Conservation (phyloP, 2,888 invertebrate species). For the Scaptomyza caliginosa region DNA sequence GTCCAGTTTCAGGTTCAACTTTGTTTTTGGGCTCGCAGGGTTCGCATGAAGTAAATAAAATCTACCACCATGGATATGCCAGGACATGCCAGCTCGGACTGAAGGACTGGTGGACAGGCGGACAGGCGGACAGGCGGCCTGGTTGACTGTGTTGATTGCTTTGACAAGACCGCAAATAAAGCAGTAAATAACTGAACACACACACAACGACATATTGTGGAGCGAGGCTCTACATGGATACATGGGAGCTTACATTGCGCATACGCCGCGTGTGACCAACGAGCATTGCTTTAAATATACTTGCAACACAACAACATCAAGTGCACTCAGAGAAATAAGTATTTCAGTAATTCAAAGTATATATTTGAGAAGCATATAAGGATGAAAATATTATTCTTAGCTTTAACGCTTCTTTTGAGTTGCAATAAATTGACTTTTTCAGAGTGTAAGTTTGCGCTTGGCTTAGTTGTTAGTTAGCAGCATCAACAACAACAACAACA, state of each 20-base stretch:
- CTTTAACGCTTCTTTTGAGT: too few species aligned
- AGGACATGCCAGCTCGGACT: slow-evolving; percentile 6
- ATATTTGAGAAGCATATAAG: too few species aligned
- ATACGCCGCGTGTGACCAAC: slow-evolving; percentile 53
- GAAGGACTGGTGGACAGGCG: slow-evolving; percentile 1
- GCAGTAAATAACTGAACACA: slow-evolving; percentile 60
- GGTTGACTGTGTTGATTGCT: slow-evolving; percentile 66
- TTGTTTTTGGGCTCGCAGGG: not conserved
- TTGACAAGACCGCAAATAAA: slow-evolving; percentile 75
- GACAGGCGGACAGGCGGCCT: not conserved
- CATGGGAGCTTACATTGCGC: slow-evolving; percentile 51
- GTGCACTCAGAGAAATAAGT: slow-evolving; percentile 5
- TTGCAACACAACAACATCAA: not conserved
- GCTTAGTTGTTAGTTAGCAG: not conserved
- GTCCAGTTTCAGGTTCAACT: slow-evolving; percentile 11
- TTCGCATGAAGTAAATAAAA: slow-evolving; percentile 61
- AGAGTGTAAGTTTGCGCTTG: not conserved
- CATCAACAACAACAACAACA: slow-evolving; percentile 1
- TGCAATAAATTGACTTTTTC: too few species aligned
- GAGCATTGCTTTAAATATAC: slow-evolving; percentile 16
- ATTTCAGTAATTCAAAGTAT: too few species aligned
- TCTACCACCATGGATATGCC: too few species aligned
- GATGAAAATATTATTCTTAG: too few species aligned
- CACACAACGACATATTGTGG: not conserved
- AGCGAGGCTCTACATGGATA: not conserved